These are phyloP conservation scores for Cephus pygmeus DNA, from an alignment of 2,888 invertebrate species.

Conservation along the genomic window DNA sequence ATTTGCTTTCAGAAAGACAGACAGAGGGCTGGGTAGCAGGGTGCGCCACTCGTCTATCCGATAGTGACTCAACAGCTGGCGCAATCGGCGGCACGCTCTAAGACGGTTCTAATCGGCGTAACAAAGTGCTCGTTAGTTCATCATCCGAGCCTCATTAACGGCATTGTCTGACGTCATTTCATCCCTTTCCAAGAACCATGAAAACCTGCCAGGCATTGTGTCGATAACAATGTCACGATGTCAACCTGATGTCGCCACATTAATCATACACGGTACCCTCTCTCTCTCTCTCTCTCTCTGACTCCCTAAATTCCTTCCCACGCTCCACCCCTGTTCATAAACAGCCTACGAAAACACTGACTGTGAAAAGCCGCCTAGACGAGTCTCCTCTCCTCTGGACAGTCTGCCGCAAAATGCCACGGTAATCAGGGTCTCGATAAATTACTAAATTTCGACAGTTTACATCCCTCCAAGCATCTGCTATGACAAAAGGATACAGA, in stretches of 20 bases:
- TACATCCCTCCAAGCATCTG: no score
- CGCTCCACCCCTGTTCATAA: not conserved
- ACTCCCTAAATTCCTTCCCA: not conserved
- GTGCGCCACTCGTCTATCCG: no score
- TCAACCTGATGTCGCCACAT: slow-evolving; percentile 38
- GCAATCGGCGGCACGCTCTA: not conserved
- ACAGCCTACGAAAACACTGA: not conserved
- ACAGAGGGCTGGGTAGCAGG: no score
- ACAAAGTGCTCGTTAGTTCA: slow-evolving; percentile 29
- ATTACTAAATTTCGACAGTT: not conserved
- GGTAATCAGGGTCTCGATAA: not conserved
- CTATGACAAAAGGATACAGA: not conserved
- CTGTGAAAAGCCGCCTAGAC: not conserved
- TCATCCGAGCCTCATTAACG: slow-evolving; percentile 36
- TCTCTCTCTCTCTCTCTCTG: slow-evolving; percentile 17
- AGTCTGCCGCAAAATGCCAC: not conserved
- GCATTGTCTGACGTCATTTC: slow-evolving; percentile 35
- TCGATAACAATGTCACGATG: slow-evolving; percentile 41
- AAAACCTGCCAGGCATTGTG: slow-evolving; percentile 38
- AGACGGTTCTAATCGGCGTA: not conserved
- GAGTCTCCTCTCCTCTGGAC: not conserved
- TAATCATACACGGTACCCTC: slow-evolving; percentile 33
- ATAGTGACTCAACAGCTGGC: not conserved
- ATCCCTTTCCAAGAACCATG: slow-evolving; percentile 22
- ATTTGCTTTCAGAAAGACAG: no score